phyloP scores from a whole-genome alignment of 2,888 invertebrate genomes.

The Ophion slaviceki region DNA sequence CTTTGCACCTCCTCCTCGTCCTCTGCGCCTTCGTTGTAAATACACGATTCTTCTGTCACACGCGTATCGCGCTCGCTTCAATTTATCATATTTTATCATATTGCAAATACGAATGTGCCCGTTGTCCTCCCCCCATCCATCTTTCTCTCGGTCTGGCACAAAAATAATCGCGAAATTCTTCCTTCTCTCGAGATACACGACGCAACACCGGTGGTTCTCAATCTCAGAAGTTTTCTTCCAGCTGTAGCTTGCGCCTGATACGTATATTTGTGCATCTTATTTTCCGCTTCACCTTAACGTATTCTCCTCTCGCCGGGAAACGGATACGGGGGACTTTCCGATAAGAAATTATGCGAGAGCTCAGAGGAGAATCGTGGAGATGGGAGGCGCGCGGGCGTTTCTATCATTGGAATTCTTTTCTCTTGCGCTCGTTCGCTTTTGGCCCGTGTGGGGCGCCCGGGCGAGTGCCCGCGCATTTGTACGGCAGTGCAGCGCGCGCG shows the following conservation, averaged over 20 bases:
- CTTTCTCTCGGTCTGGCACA: not conserved
- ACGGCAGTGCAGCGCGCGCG: not conserved
- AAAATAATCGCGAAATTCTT: not conserved
- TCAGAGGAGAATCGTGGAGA: not conserved
- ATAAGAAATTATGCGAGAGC: not conserved
- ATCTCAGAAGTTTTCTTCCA: not conserved
- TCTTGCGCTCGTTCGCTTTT: not conserved
- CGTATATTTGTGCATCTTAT: not conserved
- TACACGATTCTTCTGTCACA: not conserved
- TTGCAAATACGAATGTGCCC: not conserved
- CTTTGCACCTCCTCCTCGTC: not conserved
- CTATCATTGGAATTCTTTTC: not conserved
- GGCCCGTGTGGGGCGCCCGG: not conserved
- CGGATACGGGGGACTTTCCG: not conserved
- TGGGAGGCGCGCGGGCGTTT: not conserved
- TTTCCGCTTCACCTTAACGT: not conserved
- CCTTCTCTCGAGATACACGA: not conserved
- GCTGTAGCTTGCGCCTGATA: not conserved
- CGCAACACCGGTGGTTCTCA: not conserved
- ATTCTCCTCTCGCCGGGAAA: not conserved
- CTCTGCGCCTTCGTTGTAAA: not conserved
- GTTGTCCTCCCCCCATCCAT: not conserved
- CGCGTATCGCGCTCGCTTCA: not conserved
- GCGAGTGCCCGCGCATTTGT: not conserved
- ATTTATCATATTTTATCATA: not conserved